Conservation (phyloP, 2,888 invertebrate species). For the Oegoconia quadripuncta region DNA sequence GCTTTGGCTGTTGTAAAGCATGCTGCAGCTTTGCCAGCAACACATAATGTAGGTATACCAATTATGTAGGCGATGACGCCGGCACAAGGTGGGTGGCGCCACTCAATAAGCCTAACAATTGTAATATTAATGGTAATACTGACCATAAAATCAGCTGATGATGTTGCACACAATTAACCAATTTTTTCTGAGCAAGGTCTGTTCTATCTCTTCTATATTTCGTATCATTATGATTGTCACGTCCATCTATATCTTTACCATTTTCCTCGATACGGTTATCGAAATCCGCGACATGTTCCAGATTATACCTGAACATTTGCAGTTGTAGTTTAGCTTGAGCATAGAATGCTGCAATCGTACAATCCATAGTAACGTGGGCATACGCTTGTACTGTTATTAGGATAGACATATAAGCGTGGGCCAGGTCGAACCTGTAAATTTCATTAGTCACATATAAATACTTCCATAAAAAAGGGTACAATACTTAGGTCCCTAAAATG, state of each 20-base stretch:
- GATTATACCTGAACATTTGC: constrained; percentile 47
- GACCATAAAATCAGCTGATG: constrained; percentile 51
- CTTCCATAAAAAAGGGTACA: no score
- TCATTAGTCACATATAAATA: no score
- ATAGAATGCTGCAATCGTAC: constrained; percentile 57
- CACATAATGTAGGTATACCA: no score
- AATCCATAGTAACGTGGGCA: constrained; percentile 60
- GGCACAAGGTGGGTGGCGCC: no score
- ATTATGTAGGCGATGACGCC: no score
- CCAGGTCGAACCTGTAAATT: constrained; percentile 52
- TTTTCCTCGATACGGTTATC: constrained; percentile 7
- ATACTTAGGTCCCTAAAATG: not conserved
- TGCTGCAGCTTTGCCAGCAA: no score
- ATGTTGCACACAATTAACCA: constrained; percentile 47
- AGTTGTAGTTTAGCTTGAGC: constrained; percentile 55
- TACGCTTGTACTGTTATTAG: constrained; percentile 51
- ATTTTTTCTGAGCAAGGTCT: constrained; percentile 37
- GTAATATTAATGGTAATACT: no score
- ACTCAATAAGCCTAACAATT: not conserved
- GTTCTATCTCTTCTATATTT: constrained; percentile 19
- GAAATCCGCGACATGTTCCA: constrained; percentile 43
- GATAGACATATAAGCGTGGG: constrained; percentile 42
- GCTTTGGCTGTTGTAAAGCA: no score
- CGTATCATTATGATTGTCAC: constrained; percentile 26
- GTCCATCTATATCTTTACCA: constrained; percentile 15